phyloP scores from a whole-genome alignment of 1,140 invertebrate genomes.

The Lepidurus packardi region DNA sequence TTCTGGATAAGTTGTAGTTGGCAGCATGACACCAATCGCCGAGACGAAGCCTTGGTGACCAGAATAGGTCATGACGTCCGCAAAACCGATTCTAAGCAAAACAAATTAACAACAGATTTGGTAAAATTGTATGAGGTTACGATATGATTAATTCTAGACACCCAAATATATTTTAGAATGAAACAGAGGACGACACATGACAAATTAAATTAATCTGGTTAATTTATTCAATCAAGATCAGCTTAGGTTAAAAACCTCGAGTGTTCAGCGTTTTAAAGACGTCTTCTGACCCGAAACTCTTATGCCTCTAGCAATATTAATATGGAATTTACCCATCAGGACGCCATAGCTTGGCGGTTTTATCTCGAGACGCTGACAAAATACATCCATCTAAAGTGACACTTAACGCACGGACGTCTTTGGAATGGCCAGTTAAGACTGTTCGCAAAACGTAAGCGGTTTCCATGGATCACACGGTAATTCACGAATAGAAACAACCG shows the following conservation, averaged over 20 bases:
- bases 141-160: no score
- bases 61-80: conserved; percentile 59
- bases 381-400: conserved; percentile 61
- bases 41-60: conserved; percentile 83
- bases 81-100: conserved; percentile 45
- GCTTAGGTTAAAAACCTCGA: no score
- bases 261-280: no score
- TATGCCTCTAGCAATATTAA: conserved; percentile 1
- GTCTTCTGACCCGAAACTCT: no score
- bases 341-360: conserved; percentile 75
- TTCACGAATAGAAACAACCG: not conserved
- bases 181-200: no score
- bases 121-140: not conserved
- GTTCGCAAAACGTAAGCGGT: conserved; percentile 64
- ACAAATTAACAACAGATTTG: not conserved
- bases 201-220: no score
- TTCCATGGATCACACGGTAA: conserved; percentile 2
- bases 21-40: conserved; percentile 65
- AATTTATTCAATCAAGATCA: no score
- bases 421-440: conserved; percentile 67
- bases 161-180: no score
- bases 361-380: conserved; percentile 78
- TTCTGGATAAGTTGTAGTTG: conserved; percentile 59
- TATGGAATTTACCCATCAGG: conserved; percentile 59
- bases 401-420: conserved; percentile 72